A percentile compares a stretch with the other conserved stretches of the same genome.
Evolutionary conservation across 1,140 invertebrate genomes (phyloP).

Genomic region (Orchestia grillus): DNA sequence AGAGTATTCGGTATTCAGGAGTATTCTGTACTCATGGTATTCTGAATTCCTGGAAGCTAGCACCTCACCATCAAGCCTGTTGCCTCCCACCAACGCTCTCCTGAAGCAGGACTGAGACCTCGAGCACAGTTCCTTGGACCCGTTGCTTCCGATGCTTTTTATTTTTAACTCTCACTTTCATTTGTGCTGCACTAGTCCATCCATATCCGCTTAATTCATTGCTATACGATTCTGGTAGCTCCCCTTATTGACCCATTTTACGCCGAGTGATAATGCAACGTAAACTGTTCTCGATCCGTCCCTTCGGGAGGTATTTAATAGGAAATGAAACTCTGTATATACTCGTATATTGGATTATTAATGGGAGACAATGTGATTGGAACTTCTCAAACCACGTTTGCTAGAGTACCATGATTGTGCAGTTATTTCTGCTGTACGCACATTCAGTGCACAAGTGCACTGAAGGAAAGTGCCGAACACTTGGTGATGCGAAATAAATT

Average conservation of each 20-base stretch:
- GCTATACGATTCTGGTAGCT: not conserved
- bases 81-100: not conserved
- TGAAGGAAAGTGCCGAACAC: not conserved
- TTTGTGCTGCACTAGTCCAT: not conserved
- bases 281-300: not conserved
- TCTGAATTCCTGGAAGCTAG: not conserved
- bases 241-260: not conserved
- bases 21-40: not conserved
- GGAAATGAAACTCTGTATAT: not conserved
- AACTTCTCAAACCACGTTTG: not conserved
- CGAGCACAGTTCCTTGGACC: not conserved
- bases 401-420: not conserved
- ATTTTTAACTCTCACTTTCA: not conserved
- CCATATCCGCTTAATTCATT: not conserved
- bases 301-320: not conserved
- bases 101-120: not conserved
- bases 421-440: not conserved
- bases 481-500: not conserved
- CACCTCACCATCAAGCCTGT: not conserved
- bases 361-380: not conserved
- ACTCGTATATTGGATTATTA: too few relatives aligned
- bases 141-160: not conserved
- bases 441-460: not conserved
- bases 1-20: not conserved
- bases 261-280: not conserved